Conservation (phyloP, 2,888 invertebrate species). For the Caenorhabditis afra region DNA sequence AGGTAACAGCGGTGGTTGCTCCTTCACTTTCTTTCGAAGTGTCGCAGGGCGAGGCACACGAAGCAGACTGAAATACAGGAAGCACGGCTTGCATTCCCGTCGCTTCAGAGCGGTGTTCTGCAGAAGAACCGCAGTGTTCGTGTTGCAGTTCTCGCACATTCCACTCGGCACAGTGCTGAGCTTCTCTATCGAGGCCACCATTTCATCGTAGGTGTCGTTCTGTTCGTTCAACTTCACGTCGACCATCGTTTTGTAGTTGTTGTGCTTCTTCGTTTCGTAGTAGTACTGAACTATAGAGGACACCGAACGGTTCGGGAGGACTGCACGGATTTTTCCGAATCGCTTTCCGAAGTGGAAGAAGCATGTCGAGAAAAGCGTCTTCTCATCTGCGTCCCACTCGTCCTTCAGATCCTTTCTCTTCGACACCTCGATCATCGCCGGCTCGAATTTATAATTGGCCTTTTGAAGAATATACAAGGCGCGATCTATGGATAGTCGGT, state of each 20-base stretch:
- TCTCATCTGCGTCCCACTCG: constrained; percentile 53
- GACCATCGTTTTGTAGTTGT: constrained; percentile 41
- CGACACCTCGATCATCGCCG: constrained; percentile 2
- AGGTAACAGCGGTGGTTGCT: not conserved
- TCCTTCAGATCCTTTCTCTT: not conserved
- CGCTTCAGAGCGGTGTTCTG: constrained; percentile 11
- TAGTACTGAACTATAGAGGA: constrained; percentile 65
- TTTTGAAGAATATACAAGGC: constrained; percentile 40
- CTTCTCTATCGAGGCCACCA: constrained; percentile 2
- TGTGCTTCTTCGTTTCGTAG: constrained; percentile 64
- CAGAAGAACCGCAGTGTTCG: constrained; percentile 18
- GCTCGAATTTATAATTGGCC: constrained; percentile 23
- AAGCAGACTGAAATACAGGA: constrained; percentile 42
- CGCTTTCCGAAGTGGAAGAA: constrained; percentile 56
- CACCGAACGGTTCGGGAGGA: constrained; percentile 65
- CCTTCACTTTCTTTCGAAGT: not conserved
- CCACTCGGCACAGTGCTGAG: constrained; percentile 16
- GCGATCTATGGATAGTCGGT: constrained; percentile 25
- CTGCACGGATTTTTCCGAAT: constrained; percentile 50
- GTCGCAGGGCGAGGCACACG: constrained; percentile 31
- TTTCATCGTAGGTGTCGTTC: constrained; percentile 14
- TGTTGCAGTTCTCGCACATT: constrained; percentile 52
- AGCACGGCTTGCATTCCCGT: constrained; percentile 45
- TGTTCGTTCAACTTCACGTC: constrained; percentile 18
- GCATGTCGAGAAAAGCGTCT: constrained; percentile 44